Base-by-base conservation (phyloP, 2,888 invertebrate genomes). In the Chaitophorus viminalis region DNA sequence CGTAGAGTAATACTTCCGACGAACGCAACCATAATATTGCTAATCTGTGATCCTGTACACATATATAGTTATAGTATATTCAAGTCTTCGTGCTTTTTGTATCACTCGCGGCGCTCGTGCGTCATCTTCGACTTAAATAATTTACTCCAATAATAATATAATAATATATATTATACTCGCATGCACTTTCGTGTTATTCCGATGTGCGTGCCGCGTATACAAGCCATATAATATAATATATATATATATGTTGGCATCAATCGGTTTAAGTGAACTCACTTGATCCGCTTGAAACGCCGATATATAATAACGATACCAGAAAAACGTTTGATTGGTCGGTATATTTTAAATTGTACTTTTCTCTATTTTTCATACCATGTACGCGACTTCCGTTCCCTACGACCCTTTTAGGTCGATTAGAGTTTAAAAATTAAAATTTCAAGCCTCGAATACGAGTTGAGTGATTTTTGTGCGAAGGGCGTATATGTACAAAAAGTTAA, bases 341-440 rank as follows among this genome's bases (percentile, higher is more conserved):
- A 3, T 60, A 1, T 60, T 60, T 60, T 60, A 60, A 60, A 60
- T 25, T 21, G 6, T 60, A 25, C 25, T 6, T 60, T 3, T 60
- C 9, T 60, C 25, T 21, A 0, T 21, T 0, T 60, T 8, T 60
- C 60, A 0, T 60, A 60, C 60, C 21, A 36, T 6, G 60, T 8
- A 39, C 25, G 25, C 60, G 60, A 60, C 60, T 60, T 25, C 25
- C 60, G 11, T 54, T 54, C 18, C 21, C 8, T 60, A 60, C 60
- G 60, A 60, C 60, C 60, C 60, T 60, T 60, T 60, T 60, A 60
- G 60, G 60, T 60, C 60, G 60, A 60, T 60, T 60, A 60, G 60
- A 60, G 60, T 60, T 60, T 60, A 60, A 60, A 60, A 60, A 60
- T 60, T 60, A 60, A 60, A 21, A 21, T 25, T 60, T 60, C 60